A percentile compares a stretch with the other conserved stretches of the same genome.
Conservation (phyloP, 1,140 invertebrate species). For the Drusus annulatus region DNA sequence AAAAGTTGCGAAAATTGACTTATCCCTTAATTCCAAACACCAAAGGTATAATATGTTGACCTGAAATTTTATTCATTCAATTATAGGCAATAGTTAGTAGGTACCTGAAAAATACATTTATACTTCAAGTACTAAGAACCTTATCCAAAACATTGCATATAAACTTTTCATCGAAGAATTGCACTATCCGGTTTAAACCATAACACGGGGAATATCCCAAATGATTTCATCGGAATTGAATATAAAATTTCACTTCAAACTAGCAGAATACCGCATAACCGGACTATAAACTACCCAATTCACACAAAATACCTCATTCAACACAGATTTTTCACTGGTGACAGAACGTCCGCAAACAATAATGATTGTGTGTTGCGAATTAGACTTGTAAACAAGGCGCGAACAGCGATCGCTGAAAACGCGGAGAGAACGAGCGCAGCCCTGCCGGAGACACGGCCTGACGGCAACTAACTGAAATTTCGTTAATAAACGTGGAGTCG, state of each 20-base stretch:
- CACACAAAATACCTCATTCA: not conserved
- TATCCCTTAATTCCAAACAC: no score
- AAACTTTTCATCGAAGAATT: not conserved
- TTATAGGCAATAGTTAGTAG: no score
- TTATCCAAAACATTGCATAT: no score
- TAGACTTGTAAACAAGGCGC: conserved; percentile 15
- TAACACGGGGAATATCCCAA: not conserved
- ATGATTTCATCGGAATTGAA: not conserved
- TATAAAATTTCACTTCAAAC: not conserved
- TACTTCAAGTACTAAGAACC: no score
- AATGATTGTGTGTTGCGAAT: no score
- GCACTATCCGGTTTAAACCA: not conserved
- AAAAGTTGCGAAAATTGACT: no score
- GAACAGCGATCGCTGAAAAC: not conserved
- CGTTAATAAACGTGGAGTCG: not conserved
- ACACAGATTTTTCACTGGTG: not conserved
- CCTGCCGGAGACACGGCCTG: not conserved
- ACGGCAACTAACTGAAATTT: conserved; percentile 14
- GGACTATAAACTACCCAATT: not conserved
- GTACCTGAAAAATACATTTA: no score
- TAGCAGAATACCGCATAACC: conserved; percentile 9
- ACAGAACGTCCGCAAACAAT: not conserved
- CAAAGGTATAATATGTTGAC: no score
- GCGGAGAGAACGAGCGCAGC: not conserved
- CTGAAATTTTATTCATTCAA: no score